These are phyloP conservation scores for Lordiphosa collinella DNA, from an alignment of 1,140 invertebrate species.

Conservation along the genomic window DNA sequence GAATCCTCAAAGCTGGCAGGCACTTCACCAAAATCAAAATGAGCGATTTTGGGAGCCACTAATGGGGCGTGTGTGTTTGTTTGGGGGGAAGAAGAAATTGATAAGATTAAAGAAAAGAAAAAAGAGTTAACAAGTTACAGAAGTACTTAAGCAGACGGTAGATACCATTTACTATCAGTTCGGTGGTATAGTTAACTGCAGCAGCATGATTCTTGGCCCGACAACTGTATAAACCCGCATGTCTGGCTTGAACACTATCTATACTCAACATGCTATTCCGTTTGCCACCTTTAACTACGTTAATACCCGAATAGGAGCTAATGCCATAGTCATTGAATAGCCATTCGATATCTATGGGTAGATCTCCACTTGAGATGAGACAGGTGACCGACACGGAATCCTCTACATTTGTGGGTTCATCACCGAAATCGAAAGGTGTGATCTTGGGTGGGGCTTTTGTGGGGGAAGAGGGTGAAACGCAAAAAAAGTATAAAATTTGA, in stretches of 20 bases:
- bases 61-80: conserved; percentile 20
- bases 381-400: conserved; percentile 88
- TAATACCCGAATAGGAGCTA: conserved; percentile 85
- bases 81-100: conserved; percentile 6
- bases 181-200: conserved; percentile 84
- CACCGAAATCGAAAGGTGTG: conserved; percentile 88
- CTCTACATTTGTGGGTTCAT: conserved; percentile 89
- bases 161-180: conserved; percentile 87
- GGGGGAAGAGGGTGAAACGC: background rate
- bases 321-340: conserved; percentile 86
- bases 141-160: conserved; percentile 15
- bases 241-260: conserved; percentile 86
- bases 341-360: conserved; percentile 88
- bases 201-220: conserved; percentile 87
- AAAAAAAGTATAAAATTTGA: conserved; percentile 4
- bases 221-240: conserved; percentile 91
- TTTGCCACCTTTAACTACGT: conserved; percentile 87
- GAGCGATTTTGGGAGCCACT: conserved; percentile 85
- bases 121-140: conserved; percentile 31
- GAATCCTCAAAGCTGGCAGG: conserved; percentile 84
- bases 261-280: conserved; percentile 89
- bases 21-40: conserved; percentile 83
- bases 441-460: conserved; percentile 87
- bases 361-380: conserved; percentile 88
- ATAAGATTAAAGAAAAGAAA: conserved; percentile 36